These are phyloP conservation scores for Akabosia matsudoensis DNA, from an alignment of 1,140 invertebrate species.

Conservation along the genomic window DNA sequence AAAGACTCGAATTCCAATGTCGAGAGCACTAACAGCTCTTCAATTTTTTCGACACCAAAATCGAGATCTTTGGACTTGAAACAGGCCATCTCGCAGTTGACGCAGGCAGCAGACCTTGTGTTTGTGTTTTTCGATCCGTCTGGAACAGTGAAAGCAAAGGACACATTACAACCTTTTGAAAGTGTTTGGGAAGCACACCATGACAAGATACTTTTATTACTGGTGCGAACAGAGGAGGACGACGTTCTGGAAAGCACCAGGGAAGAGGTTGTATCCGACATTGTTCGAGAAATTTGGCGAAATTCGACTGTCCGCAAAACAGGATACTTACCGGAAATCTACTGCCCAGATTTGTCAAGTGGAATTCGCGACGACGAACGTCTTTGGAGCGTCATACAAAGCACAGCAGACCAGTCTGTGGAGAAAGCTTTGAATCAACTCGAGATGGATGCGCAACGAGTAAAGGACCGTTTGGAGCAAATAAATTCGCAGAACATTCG, in stretches of 20 bases:
- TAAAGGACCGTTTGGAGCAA: no score
- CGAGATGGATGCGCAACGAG: neutral
- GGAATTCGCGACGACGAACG: neutral
- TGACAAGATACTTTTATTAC: neutral
- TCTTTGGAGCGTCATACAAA: neutral
- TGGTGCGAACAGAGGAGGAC: neutral
- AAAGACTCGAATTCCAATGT: neutral
- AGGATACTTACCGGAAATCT: neutral
- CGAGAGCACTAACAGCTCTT: neutral
- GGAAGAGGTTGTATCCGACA: neutral
- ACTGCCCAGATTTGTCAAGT: neutral
- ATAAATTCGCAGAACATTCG: no score
- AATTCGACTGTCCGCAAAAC: neutral
- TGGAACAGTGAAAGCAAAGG: neutral
- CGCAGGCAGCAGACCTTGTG: neutral
- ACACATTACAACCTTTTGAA: neutral
- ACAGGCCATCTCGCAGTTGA: neutral
- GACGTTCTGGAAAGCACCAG: neutral
- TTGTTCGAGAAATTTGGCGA: neutral
- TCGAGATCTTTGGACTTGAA: neutral
- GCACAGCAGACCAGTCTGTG: neutral
- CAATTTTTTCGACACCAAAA: neutral
- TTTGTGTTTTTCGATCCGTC: slow-evolving; percentile 8
- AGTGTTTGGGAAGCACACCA: neutral
- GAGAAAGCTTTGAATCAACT: neutral